Conservation (phyloP, 1,140 invertebrate genomes). For the Ceratosolen solmsi region DNA sequence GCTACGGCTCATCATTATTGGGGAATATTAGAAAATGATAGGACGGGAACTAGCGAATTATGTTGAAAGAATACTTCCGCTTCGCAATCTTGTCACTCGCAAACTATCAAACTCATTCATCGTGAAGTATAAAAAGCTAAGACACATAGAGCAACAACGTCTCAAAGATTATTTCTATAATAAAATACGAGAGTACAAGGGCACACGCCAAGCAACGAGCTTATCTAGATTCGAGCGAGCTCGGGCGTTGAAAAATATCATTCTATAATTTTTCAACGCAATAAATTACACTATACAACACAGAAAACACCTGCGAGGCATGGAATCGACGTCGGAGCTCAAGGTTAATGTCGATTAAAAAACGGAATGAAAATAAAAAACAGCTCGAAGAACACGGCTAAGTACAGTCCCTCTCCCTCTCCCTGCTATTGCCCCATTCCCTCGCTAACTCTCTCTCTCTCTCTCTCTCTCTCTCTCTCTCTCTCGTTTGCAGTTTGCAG, state of each 20-base stretch:
- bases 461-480: neutral
- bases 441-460: neutral
- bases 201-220: constrained; percentile 21
- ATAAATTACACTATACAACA: constrained; percentile 37
- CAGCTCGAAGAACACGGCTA: constrained; percentile 7
- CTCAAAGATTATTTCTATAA: constrained; percentile 41
- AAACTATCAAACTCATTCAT: neutral
- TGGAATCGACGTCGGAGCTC: neutral
- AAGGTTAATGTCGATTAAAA: constrained; percentile 48
- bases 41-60: neutral
- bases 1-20: neutral
- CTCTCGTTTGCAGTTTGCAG: neutral
- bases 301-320: constrained; percentile 45
- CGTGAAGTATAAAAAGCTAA: neutral
- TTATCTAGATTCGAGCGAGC: constrained; percentile 43
- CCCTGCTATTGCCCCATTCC: neutral
- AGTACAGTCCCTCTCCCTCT: constrained; percentile 10
- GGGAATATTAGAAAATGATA: neutral
- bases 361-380: constrained; percentile 25
- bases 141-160: constrained; percentile 28
- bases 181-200: constrained; percentile 33
- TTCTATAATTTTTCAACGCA: constrained; percentile 47
- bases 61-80: neutral
- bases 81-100: constrained; percentile 18
- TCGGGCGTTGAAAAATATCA: constrained; percentile 39